phyloP scores from a whole-genome alignment of 2,888 invertebrate species.

The Polymixis lichenea region DNA sequence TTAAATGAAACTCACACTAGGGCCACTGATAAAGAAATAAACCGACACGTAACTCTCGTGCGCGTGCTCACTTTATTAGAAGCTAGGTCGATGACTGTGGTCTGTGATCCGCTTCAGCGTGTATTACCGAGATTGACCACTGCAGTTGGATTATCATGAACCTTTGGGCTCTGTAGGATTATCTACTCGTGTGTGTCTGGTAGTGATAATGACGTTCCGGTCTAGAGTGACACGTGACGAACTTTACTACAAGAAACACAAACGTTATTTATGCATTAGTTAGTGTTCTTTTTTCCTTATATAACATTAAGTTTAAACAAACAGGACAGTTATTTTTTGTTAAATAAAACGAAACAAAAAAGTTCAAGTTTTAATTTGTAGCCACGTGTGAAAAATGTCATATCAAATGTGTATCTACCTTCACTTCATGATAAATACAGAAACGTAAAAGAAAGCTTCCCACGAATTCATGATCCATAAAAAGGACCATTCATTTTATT shows the following conservation, averaged over 20 bases:
- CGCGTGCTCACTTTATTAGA: not conserved
- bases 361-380: too few species aligned
- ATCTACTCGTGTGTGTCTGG: not conserved
- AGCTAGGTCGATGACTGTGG: not conserved
- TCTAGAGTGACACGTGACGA: not conserved
- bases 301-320: too few species aligned
- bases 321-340: too few species aligned
- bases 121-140: not conserved
- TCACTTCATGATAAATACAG: not conserved
- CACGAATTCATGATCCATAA: slow-evolving; percentile 3
- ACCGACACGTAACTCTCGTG: too few species aligned
- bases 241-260: not conserved
- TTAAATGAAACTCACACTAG: too few species aligned
- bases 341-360: too few species aligned
- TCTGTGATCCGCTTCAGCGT: not conserved
- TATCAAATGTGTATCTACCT: not conserved
- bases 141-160: not conserved
- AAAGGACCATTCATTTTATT: slow-evolving; percentile 28
- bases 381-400: not conserved
- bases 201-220: not conserved
- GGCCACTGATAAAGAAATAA: too few species aligned
- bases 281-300: not conserved
- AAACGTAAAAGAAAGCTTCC: not conserved
- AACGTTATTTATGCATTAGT: not conserved
- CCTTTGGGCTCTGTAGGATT: not conserved